phyloP scores from a whole-genome alignment of 2,888 invertebrate genomes.

The Aphodius granarius region DNA sequence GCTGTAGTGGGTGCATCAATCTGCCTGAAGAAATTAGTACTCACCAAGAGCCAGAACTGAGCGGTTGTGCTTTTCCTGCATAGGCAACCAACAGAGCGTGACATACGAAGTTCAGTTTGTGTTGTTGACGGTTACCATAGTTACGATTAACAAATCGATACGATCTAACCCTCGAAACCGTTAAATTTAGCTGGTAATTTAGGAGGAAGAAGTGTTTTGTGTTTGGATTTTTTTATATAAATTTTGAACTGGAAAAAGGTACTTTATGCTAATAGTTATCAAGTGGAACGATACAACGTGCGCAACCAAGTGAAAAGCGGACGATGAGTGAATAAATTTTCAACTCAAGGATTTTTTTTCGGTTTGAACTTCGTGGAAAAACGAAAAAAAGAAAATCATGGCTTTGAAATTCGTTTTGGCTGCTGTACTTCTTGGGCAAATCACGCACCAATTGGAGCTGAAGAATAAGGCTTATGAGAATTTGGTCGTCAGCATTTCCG shows the following conservation, averaged over 20 bases:
- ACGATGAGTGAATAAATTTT: background rate
- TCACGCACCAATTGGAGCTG: conserved; percentile 42
- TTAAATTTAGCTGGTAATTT: background rate
- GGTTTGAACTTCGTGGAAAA: background rate
- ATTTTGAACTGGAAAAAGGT: background rate
- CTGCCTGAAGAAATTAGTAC: background rate
- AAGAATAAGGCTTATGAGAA: conserved; percentile 55
- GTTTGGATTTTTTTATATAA: background rate
- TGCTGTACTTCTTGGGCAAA: conserved; percentile 2
- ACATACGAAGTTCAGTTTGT: background rate
- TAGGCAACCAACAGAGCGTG: background rate
- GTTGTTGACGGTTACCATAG: background rate
- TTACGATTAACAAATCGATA: background rate
- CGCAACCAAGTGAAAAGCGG: background rate
- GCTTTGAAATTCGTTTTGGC: background rate
- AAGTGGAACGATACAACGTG: background rate
- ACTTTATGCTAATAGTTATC: background rate
- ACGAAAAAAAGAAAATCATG: background rate
- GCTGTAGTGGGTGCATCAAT: background rate
- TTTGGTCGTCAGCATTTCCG: conserved; percentile 52
- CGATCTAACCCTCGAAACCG: background rate
- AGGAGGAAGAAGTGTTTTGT: background rate
- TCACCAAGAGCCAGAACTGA: background rate
- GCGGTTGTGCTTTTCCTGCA: background rate
- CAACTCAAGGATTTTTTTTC: background rate